Base-by-base conservation (phyloP, 2,888 invertebrate species). In the Sphinx pinastri region DNA sequence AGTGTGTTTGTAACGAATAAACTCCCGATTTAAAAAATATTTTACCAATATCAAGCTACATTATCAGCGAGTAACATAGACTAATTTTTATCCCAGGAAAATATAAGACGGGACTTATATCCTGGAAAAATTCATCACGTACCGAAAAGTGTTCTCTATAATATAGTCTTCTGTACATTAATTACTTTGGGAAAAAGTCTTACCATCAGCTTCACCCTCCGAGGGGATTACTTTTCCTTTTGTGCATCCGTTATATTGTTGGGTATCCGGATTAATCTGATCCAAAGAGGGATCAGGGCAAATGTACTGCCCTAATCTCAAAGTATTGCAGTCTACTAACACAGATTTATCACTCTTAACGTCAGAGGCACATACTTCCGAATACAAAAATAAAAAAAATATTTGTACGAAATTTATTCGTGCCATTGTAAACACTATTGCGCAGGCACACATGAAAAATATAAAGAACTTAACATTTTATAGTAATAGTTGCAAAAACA, bases 231-330 rank as follows among this genome's bases (percentile, higher is more conserved):
- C 84, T 76, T 92, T 93, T 31, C 93, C 93, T 80, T 90, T 89
- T 1, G 95, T 95, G 86, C 99, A 99, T 71, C 97, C 97, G 76
- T 90, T 92, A 51, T 97, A 96, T 84, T 99, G 98, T 87, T 99
- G 99, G 0, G 99, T 99, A 82, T 96, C 95, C 0, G 96, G 95
- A 87, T 99, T 98, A 80, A 99, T 98, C 80, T 97, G 96, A 79
- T 95, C 95, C 76, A 94, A 90, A 74, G 93, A 94, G 8, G 97
- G 97, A 93, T 97, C 96, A 0, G 97, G 97, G 84, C 98, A 98
- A 73, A 97, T 94, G 81, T 95, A 98, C 81, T 98, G 98, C 0
- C 98, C 98, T 93, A 97, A 94, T 77, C 96, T 93, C 77, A 98
- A 88, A 67, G 95, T 96, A 81, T 91, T 96, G 84, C 98, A 98